Evolutionary conservation across 2,888 invertebrate genomes (phyloP).

Genomic region (Nomada lathburiana): DNA sequence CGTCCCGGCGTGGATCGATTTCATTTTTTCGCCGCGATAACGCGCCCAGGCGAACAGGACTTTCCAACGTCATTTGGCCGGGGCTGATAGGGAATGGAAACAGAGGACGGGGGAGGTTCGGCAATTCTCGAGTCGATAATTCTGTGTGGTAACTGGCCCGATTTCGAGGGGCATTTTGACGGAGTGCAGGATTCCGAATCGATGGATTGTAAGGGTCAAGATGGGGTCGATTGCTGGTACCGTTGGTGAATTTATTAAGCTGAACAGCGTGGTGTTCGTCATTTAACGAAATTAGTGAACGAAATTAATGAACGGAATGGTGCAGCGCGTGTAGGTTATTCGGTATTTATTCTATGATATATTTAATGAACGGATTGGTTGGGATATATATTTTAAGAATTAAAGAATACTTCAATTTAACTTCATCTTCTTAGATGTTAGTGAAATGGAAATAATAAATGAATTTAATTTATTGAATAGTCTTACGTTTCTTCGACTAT

Average conservation of each 20-base stretch:
- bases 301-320: too few species aligned
- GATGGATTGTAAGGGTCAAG: neutral
- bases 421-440: too few species aligned
- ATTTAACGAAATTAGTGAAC: neutral
- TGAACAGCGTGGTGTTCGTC: neutral
- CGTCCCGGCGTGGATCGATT: slow-evolving; percentile 3
- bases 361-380: too few species aligned
- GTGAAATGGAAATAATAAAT: too few species aligned
- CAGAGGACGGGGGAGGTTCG: neutral
- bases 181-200: slow-evolving; percentile 2
- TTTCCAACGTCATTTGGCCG: slow-evolving; percentile 35
- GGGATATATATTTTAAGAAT: too few species aligned
- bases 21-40: slow-evolving; percentile 36
- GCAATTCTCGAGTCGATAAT: slow-evolving; percentile 30
- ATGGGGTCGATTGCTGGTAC: neutral
- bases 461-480: too few species aligned
- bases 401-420: too few species aligned
- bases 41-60: slow-evolving; percentile 8
- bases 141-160: slow-evolving; percentile 26
- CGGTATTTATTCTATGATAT: too few species aligned
- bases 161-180: slow-evolving; percentile 20
- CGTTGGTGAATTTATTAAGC: slow-evolving; percentile 4
- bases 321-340: too few species aligned
- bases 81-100: slow-evolving; percentile 36
- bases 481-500: too few species aligned